Evolutionary conservation across 2,113 vertebrate species (phyloP).

Genomic region (Oophaga pumilio): DNA sequence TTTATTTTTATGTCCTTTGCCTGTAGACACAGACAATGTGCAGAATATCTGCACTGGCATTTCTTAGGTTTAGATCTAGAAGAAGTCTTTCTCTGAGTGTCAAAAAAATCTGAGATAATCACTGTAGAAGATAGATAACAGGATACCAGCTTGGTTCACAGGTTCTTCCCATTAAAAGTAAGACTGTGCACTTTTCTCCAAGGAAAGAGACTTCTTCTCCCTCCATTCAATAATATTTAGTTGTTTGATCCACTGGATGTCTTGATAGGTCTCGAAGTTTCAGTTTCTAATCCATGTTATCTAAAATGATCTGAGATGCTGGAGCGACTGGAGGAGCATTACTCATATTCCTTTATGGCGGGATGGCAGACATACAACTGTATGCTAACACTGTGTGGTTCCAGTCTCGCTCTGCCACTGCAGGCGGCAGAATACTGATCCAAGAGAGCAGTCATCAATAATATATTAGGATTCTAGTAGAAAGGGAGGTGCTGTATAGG

Average conservation of each 20-base stretch:
- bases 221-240: background rate
- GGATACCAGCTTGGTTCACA: background rate
- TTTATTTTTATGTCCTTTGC: slow-evolving; percentile 70
- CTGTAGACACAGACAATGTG: slow-evolving; percentile 88
- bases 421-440: slow-evolving; percentile 46
- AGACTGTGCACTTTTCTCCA: background rate
- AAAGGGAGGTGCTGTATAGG: slow-evolving; percentile 8
- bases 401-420: slow-evolving; percentile 32
- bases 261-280: background rate
- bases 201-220: background rate
- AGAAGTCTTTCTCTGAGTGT: background rate
- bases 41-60: slow-evolving; percentile 96
- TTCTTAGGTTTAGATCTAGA: background rate
- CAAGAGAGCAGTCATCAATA: slow-evolving; percentile 43
- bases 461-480: slow-evolving; percentile 55
- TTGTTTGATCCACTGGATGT: background rate
- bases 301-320: background rate
- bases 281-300: background rate
- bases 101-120: background rate
- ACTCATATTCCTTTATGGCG: background rate
- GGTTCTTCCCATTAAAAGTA: slow-evolving; percentile 10
- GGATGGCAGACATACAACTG: slow-evolving; percentile 26
- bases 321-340: background rate
- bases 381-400: slow-evolving; percentile 7
- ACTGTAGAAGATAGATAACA: background rate